phyloP scores from a whole-genome alignment of 2,797 vertebrate genomes.

The Anguilla obscura region DNA sequence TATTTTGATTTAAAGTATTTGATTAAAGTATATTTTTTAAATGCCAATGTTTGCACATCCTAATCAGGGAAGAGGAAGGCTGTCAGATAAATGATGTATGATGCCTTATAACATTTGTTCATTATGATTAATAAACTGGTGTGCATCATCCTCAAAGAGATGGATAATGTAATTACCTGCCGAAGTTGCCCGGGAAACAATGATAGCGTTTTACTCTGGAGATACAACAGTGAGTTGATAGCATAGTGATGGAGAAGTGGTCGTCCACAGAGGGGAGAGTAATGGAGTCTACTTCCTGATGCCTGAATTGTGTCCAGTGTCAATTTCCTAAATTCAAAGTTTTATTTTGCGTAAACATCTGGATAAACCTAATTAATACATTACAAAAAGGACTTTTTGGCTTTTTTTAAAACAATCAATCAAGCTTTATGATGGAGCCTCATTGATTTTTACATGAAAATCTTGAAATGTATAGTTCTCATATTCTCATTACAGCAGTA shows the following conservation, averaged over 20 bases:
- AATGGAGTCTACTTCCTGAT: slow-evolving; percentile 31
- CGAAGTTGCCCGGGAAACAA: slow-evolving; percentile 58
- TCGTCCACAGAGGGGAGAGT: slow-evolving; percentile 34
- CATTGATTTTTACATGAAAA: neutral
- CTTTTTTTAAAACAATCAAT: neutral
- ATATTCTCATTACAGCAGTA: neutral
- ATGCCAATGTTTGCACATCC: slow-evolving; percentile 72
- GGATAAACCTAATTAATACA: slow-evolving; percentile 41
- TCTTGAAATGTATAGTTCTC: neutral
- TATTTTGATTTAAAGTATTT: slow-evolving; percentile 73
- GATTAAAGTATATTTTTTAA: slow-evolving; percentile 54
- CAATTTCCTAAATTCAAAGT: slow-evolving; percentile 33
- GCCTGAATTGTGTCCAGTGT: slow-evolving; percentile 36
- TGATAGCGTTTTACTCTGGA: slow-evolving; percentile 12
- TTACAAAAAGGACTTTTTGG: slow-evolving; percentile 21
- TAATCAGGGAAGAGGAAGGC: slow-evolving; percentile 53
- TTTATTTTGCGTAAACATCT: slow-evolving; percentile 35
- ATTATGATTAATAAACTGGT: slow-evolving; percentile 79
- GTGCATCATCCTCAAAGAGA: slow-evolving; percentile 72
- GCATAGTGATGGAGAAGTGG: slow-evolving; percentile 38
- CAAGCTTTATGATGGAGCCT: neutral
- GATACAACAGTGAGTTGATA: slow-evolving; percentile 61
- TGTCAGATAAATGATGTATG: slow-evolving; percentile 71
- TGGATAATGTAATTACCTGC: slow-evolving; percentile 76
- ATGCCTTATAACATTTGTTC: slow-evolving; percentile 71